Percentiles rank a stretch among this genome's conserved stretches.
Evolutionary conservation across 2,797 vertebrate genomes (phyloP).

Genomic region (Bufotes viridis): DNA sequence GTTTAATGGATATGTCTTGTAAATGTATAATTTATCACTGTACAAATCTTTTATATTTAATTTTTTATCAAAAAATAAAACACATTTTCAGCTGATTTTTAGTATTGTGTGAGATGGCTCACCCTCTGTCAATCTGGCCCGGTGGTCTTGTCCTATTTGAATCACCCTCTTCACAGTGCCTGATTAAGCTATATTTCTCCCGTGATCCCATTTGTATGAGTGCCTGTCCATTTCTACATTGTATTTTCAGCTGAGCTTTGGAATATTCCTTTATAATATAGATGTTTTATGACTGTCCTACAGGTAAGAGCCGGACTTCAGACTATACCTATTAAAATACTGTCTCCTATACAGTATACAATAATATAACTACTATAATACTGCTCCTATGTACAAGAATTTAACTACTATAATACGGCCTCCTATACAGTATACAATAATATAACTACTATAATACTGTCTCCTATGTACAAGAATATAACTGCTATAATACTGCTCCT

Average conservation of each 20-base stretch:
- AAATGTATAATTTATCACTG: slow-evolving; percentile 99
- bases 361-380: not conserved
- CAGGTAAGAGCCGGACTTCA: too few species aligned
- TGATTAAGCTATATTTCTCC: too few species aligned
- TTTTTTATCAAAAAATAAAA: slow-evolving; percentile 77
- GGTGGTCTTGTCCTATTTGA: too few species aligned
- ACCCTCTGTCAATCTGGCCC: too few species aligned
- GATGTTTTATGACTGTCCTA: not conserved
- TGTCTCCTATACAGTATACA: not conserved
- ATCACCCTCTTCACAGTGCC: too few species aligned
- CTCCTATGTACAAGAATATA: not conserved
- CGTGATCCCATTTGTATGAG: too few species aligned
- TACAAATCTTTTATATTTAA: slow-evolving; percentile 85
- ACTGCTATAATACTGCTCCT: not conserved
- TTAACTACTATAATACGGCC: not conserved
- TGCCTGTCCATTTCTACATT: too few species aligned
- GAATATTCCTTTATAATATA: not conserved
- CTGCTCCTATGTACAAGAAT: not conserved
- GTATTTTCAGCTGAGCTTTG: slow-evolving; percentile 8
- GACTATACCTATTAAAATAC: too few species aligned
- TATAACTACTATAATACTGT: too few species aligned
- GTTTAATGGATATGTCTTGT: slow-evolving; percentile 86
- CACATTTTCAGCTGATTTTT: slow-evolving; percentile 42
- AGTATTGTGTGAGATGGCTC: too few species aligned
- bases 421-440: too few species aligned